Evolutionary conservation across 2,113 vertebrate genomes (phyloP).

Genomic region (Dipodomys spectabilis): DNA sequence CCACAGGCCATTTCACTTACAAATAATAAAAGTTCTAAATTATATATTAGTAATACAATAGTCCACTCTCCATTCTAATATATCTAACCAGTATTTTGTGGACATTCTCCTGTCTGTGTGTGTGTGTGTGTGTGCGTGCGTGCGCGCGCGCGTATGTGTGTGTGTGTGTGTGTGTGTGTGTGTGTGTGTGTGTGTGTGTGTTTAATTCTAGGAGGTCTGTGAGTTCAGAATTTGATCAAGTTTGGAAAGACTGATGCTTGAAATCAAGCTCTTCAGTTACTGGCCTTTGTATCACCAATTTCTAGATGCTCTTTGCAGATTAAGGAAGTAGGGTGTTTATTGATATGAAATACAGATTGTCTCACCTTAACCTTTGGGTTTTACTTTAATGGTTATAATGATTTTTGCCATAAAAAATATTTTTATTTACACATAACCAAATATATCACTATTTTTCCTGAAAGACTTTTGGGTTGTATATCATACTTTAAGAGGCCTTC

Average conservation of each 20-base stretch:
- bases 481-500: neutral
- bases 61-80: neutral
- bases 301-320: neutral
- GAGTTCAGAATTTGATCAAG: neutral
- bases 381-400: no score
- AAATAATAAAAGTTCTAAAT: neutral
- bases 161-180: no score
- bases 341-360: neutral
- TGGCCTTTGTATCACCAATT: neutral
- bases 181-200: neutral
- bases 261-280: neutral
- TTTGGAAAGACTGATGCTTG: neutral
- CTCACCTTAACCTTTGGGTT: neutral
- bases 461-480: neutral
- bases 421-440: conserved; percentile 14
- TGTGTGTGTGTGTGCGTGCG: no score
- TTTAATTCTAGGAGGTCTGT: neutral
- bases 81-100: neutral
- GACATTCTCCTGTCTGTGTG: no score
- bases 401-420: conserved; percentile 41
- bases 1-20: conserved; percentile 12
- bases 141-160: no score
- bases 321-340: conserved; percentile 19
- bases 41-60: neutral
- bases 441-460: conserved; percentile 11